Conservation (phyloP, 2,113 vertebrate genomes). For the Neofelis nebulosa region DNA sequence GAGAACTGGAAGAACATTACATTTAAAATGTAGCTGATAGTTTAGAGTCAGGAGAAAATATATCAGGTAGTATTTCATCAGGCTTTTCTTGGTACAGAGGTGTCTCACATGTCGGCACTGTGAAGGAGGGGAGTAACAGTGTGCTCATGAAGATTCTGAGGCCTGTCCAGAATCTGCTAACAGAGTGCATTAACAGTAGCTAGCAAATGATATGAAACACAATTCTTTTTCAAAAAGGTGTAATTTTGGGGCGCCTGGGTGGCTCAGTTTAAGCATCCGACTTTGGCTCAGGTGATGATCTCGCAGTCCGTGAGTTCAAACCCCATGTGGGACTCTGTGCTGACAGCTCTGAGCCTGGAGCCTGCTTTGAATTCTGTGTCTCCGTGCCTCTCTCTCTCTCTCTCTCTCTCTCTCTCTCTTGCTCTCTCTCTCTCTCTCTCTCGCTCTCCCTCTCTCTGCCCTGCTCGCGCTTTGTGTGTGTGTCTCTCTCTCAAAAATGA, state of each 20-base stretch:
- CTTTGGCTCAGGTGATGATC: no score
- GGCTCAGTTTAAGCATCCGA: no score
- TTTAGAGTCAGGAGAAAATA: not conserved
- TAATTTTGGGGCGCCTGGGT: not conserved
- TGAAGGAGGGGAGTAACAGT: not conserved
- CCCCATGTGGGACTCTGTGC: no score
- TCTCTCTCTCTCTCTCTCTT: no score
- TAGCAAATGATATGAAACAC: not conserved
- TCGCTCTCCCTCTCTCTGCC: no score
- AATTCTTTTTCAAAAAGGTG: not conserved
- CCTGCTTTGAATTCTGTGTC: no score
- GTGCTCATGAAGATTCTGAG: not conserved
- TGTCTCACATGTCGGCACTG: not conserved
- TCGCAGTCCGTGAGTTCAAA: no score
- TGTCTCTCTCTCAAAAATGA: no score
- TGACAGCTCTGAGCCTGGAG: no score
- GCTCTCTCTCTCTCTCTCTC: no score
- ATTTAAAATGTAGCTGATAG: not conserved
- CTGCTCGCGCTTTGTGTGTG: no score
- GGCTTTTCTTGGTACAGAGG: not conserved
- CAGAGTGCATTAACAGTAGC: not conserved
- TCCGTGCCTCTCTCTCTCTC: no score
- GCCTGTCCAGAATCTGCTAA: not conserved
- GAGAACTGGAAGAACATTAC: not conserved
- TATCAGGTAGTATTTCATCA: not conserved